Percentiles rank a stretch among this genome's conserved stretches.
phyloP scores from a whole-genome alignment of 2,797 vertebrate genomes.

The Setipinna tenuifilis region DNA sequence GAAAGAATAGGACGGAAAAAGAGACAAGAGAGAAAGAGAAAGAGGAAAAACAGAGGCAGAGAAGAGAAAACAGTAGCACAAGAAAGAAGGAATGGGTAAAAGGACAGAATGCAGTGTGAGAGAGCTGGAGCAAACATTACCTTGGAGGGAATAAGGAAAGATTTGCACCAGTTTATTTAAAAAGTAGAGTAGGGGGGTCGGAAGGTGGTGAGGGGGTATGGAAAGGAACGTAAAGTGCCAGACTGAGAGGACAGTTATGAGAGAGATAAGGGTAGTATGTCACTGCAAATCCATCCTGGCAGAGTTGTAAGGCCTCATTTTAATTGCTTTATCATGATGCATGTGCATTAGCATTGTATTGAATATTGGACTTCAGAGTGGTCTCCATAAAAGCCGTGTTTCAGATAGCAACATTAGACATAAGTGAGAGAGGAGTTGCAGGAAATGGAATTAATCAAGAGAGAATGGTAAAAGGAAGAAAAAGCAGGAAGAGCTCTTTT shows the following conservation, averaged over 20 bases:
- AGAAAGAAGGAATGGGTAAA: slow-evolving; percentile 1
- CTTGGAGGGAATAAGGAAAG: slow-evolving; percentile 54
- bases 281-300: slow-evolving; percentile 43
- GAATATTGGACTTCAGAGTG: not conserved
- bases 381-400: not conserved
- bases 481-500: slow-evolving; percentile 54
- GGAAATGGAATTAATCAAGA: slow-evolving; percentile 41
- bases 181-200: slow-evolving; percentile 37
- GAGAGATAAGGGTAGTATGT: slow-evolving; percentile 6
- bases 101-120: slow-evolving; percentile 7
- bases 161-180: slow-evolving; percentile 53
- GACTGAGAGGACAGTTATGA: slow-evolving; percentile 50
- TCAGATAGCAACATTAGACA: slow-evolving; percentile 12
- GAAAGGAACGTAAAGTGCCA: slow-evolving; percentile 50
- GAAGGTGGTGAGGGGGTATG: slow-evolving; percentile 42
- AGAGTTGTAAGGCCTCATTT: slow-evolving; percentile 17
- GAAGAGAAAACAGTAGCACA: slow-evolving; percentile 13
- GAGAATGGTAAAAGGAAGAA: slow-evolving; percentile 31
- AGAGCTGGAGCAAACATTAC: slow-evolving; percentile 56
- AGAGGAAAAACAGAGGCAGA: slow-evolving; percentile 32
- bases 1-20: slow-evolving; percentile 13
- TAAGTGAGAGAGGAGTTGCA: slow-evolving; percentile 35
- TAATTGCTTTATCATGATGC: slow-evolving; percentile 2
- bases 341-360: not conserved
- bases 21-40: slow-evolving; percentile 8